Percentiles rank a stretch among this genome's conserved stretches.
Evolutionary conservation across 2,113 vertebrate genomes (phyloP).

Genomic region (Pelobates fuscus): DNA sequence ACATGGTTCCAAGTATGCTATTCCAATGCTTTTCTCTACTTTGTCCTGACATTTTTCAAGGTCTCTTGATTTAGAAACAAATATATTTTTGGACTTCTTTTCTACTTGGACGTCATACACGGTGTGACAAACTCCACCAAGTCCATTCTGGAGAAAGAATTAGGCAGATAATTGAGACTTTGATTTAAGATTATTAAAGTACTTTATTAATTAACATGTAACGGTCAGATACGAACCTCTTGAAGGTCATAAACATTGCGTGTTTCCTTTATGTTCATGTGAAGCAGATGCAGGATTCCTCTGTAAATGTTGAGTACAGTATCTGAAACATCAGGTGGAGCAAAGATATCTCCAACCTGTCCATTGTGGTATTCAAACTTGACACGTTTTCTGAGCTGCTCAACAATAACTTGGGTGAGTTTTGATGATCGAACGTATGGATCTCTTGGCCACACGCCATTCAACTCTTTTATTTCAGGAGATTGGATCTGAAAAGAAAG

Average conservation of each 20-base stretch:
- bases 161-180: not conserved
- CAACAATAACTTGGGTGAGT: slow-evolving; percentile 52
- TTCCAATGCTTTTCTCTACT: slow-evolving; percentile 66
- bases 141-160: slow-evolving; percentile 66
- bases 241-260: slow-evolving; percentile 60
- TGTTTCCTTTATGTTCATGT: slow-evolving; percentile 57
- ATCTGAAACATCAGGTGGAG: slow-evolving; percentile 47
- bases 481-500: slow-evolving; percentile 53
- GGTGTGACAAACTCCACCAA: slow-evolving; percentile 82
- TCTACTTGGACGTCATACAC: slow-evolving; percentile 75
- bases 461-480: slow-evolving; percentile 59
- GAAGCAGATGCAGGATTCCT: slow-evolving; percentile 58
- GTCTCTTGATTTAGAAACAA: slow-evolving; percentile 76
- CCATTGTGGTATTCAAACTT: slow-evolving; percentile 64
- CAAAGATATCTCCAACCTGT: slow-evolving; percentile 55
- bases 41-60: slow-evolving; percentile 75
- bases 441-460: slow-evolving; percentile 60
- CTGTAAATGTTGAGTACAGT: slow-evolving; percentile 61
- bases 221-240: slow-evolving; percentile 59
- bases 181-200: not conserved
- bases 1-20: slow-evolving; percentile 70
- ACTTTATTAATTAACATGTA: not conserved
- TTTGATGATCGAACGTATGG: slow-evolving; percentile 56
- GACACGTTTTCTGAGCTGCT: slow-evolving; percentile 55
- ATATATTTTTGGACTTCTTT: slow-evolving; percentile 58